A percentile compares a stretch with the other conserved stretches of the same genome.
phyloP scores from a whole-genome alignment of 2,797 vertebrate species.

The Eulemur rubriventer region DNA sequence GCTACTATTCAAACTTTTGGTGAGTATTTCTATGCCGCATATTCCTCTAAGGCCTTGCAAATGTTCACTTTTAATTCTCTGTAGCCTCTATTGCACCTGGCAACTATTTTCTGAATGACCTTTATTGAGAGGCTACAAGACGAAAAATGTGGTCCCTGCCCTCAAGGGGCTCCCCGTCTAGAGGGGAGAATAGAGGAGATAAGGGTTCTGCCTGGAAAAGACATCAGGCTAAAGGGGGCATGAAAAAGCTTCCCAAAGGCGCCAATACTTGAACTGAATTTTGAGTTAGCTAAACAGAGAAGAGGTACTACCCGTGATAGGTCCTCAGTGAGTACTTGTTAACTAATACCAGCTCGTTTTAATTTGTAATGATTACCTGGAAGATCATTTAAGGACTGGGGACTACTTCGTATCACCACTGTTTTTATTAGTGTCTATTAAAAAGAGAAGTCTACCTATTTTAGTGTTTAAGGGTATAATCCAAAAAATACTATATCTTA shows the following conservation, averaged over 20 bases:
- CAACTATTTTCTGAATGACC: background rate
- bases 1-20: background rate
- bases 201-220: background rate
- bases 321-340: slow-evolving; percentile 21
- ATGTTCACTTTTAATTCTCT: background rate
- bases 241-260: background rate
- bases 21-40: background rate
- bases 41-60: background rate
- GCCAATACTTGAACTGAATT: slow-evolving; percentile 8
- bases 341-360: slow-evolving; percentile 47
- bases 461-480: slow-evolving; percentile 4
- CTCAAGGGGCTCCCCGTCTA: background rate
- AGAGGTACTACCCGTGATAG: background rate
- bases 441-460: slow-evolving; percentile 42
- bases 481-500: background rate
- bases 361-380: slow-evolving; percentile 45
- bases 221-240: background rate
- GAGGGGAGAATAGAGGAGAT: background rate
- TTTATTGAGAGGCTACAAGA: slow-evolving; percentile 26
- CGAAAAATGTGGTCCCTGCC: background rate
- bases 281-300: slow-evolving; percentile 37
- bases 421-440: slow-evolving; percentile 24
- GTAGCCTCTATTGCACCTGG: background rate
- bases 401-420: background rate
- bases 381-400: slow-evolving; percentile 18